Evolutionary conservation across 2,888 invertebrate genomes (phyloP).

Genomic region (Lydus trimaculatus): DNA sequence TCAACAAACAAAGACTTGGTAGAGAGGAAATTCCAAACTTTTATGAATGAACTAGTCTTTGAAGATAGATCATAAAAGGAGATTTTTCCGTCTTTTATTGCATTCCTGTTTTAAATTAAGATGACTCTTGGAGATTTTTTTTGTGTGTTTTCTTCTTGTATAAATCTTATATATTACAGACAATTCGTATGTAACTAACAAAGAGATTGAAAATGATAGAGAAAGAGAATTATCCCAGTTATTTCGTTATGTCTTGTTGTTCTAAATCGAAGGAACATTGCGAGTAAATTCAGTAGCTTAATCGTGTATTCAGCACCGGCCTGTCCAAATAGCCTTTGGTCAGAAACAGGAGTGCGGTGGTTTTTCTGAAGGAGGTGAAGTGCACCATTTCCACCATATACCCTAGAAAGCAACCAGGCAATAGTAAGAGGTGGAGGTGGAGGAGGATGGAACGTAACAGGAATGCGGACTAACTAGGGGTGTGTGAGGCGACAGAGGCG

Average conservation of each 20-base stretch:
- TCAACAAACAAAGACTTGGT: slow-evolving; percentile 15
- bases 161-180: too few species aligned
- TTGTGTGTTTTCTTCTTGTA: too few species aligned
- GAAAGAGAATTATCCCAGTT: not conserved
- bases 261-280: slow-evolving; percentile 19
- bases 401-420: slow-evolving; percentile 15
- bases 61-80: not conserved
- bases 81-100: too few species aligned
- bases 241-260: slow-evolving; percentile 20
- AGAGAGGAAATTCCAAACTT: too few species aligned
- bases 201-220: not conserved
- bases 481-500: slow-evolving; percentile 44
- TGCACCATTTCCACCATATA: slow-evolving; percentile 15
- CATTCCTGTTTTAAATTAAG: too few species aligned
- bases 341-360: slow-evolving; percentile 36
- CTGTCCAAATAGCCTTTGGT: slow-evolving; percentile 54
- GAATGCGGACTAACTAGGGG: slow-evolving; percentile 46
- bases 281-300: slow-evolving; percentile 38
- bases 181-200: too few species aligned
- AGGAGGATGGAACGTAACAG: slow-evolving; percentile 40
- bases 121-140: too few species aligned
- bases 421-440: slow-evolving; percentile 31
- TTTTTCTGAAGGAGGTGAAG: slow-evolving; percentile 33
- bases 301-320: slow-evolving; percentile 53
- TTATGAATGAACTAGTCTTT: not conserved